Base-by-base conservation (phyloP, 2,797 vertebrate species). In the Graptemys geographica region DNA sequence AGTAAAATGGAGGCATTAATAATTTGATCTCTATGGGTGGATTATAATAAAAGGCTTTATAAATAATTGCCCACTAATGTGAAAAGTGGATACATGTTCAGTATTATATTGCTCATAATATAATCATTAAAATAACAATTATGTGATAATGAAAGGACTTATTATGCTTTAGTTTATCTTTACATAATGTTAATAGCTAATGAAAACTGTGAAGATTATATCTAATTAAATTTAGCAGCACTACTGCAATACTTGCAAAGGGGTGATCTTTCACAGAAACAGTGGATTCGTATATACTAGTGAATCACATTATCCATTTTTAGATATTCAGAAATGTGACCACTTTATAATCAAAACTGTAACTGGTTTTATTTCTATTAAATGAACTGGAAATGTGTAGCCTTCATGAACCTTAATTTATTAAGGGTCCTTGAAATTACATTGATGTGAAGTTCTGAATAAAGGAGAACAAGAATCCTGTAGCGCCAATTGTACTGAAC, bases 141-240 rank as follows among this genome's bases (percentile, higher is more conserved):
- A 97, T 33, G 62, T 96, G 96, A 96, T 97, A 96, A 97, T 95
- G 97, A 96, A 98, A 97, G 95, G 96, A 96, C 88, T 97, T 93
- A 90, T 97, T 97, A 97, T 96, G 88, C 94, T 96, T 98, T 95
- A 96, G 98, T 98, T 98, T 98, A 98, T 98, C 98, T 98, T 98
- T 98, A 97, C 95, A 97, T 97, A 97, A 98, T 97, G 94, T 97
- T 98, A 97, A 97, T 97, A 97, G 96, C 92, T 98, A 97, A 97
- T 96, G 95, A 97, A 98, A 96, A 97, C 94, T 93, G 53, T 91
- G 92, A 96, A 96, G 96, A 97, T 98, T 97, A 78, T 86, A 91
- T 98, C 95, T 98, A 98, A 98, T 98, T 98, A 97, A 95, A 88
- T 95, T 96, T 96, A 97, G 95, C 88, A 97, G 55, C 90, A 92